Base-by-base conservation (phyloP, 2,113 vertebrate genomes). In the Otus sunia region DNA sequence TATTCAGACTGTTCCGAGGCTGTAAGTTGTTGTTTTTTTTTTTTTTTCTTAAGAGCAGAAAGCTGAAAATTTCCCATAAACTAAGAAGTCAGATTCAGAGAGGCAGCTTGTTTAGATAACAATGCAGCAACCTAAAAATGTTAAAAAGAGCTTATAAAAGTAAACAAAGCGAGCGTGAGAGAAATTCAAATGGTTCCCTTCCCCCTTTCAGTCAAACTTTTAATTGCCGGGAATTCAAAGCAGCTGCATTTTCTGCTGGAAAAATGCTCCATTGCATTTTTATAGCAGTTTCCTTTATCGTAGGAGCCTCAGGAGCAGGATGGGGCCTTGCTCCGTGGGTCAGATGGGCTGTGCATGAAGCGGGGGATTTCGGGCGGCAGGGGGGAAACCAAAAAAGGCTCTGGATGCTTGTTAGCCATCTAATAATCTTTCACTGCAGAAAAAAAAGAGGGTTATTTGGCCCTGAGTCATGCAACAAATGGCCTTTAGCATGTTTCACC, bases 201-300 rank as follows among this genome's bases (percentile, higher is more conserved):
- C 41, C 29, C 27, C 6, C 2, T 52, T 25, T 63, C 2, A 10
- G 79, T 62, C 34, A 58, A 94, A 92, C 67, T 94, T 95, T 79
- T 90, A 94, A 86, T 94, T 90, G 45, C 72, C 0, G 0, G 67
- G 79, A 92, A 95, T 88, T 95, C 63, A 74, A 86, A 92, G 86
- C 94, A 76, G 86, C 75, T 88, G 78, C 71, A 4, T 80, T 93
- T 96, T 86, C 53, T 69, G 69, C 87, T 94, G 87, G 90, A 92
- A 93, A 93, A 86, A 22, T 15, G 16, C 67, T 76, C 26, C 0
- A 1, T 21, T 62, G 75, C 63, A 11, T 73, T 95, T 94, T 88
- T 83, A 36, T 45, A 60, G 74, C n/a, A 21, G 78, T 49, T 95
- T 41, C n/a, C 62, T 93, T 83, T 7, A 6, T 10, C 1, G 6